A percentile compares a stretch with the other conserved stretches of the same genome.
phyloP scores from a whole-genome alignment of 2,113 vertebrate species.

The Neomonachus schauinslandi region DNA sequence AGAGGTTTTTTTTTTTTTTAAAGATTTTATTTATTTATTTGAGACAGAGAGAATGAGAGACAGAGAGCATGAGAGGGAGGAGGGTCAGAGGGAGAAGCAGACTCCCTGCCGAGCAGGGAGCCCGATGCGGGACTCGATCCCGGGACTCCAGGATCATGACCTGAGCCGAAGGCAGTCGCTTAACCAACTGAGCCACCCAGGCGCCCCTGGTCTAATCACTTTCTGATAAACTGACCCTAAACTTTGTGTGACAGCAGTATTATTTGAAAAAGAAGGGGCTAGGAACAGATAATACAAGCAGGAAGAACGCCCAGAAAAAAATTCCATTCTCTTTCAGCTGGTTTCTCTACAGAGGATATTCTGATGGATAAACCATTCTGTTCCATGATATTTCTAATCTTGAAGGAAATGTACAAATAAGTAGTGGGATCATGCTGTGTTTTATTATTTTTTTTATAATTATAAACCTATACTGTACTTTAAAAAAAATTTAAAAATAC shows the following conservation, averaged over 20 bases:
- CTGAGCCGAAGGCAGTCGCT: too few species aligned
- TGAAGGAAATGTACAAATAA: slow-evolving; percentile 17
- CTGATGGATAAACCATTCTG: neutral
- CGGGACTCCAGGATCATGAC: too few species aligned
- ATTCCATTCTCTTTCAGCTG: neutral
- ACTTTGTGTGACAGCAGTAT: neutral
- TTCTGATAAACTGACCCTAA: slow-evolving; percentile 38
- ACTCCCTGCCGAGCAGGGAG: too few species aligned
- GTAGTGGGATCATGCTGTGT: neutral
- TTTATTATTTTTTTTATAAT: slow-evolving; percentile 28
- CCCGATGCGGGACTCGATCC: too few species aligned
- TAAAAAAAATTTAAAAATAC: neutral
- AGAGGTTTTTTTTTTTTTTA: too few species aligned
- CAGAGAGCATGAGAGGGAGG: too few species aligned
- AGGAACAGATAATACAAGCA: slow-evolving; percentile 13
- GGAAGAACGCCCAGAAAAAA: slow-evolving; percentile 1
- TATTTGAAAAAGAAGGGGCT: neutral
- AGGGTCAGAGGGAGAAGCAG: too few species aligned
- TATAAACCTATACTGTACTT: slow-evolving; percentile 22
- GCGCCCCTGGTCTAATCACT: slow-evolving; percentile 18
- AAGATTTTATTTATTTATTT: too few species aligned
- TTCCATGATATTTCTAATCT: neutral
- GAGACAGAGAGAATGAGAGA: too few species aligned
- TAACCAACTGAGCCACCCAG: too few species aligned
- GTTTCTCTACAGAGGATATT: neutral